Conservation (phyloP, 2,113 vertebrate genomes). For the Pao palembangensis region DNA sequence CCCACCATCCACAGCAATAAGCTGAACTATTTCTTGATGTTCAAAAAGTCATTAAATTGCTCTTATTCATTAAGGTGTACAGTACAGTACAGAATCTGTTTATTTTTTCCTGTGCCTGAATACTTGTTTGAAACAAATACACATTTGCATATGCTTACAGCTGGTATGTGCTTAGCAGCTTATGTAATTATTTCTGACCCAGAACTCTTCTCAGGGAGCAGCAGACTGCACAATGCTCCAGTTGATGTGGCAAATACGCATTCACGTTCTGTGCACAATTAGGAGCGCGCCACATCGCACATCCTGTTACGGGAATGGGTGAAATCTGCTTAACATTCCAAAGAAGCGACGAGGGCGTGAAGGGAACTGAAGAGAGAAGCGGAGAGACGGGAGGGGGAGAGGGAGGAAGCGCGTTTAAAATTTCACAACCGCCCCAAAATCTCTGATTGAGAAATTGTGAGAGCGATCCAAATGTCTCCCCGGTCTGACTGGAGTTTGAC, state of each 20-base stretch:
- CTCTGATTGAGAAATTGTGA: slow-evolving; percentile 71
- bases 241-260: slow-evolving; percentile 38
- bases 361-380: not conserved
- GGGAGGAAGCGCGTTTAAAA: slow-evolving; percentile 43
- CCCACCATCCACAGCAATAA: too few relatives aligned
- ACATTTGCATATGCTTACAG: slow-evolving; percentile 76
- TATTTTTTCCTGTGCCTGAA: slow-evolving; percentile 31
- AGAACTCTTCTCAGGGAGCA: slow-evolving; percentile 53
- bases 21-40: too few relatives aligned
- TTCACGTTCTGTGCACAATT: slow-evolving; percentile 23
- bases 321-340: slow-evolving; percentile 57
- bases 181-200: slow-evolving; percentile 76
- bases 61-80: too few relatives aligned
- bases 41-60: too few relatives aligned
- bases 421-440: slow-evolving; percentile 65
- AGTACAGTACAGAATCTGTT: too few relatives aligned
- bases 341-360: slow-evolving; percentile 32
- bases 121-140: slow-evolving; percentile 73
- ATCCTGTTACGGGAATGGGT: slow-evolving; percentile 43
- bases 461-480: slow-evolving; percentile 59
- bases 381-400: not conserved
- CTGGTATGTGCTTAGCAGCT: slow-evolving; percentile 72
- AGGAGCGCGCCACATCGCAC: slow-evolving; percentile 15
- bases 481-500: slow-evolving; percentile 57
- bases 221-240: slow-evolving; percentile 33